Evolutionary conservation across 2,888 invertebrate genomes (phyloP).

Genomic region (Latrodectus elegans): DNA sequence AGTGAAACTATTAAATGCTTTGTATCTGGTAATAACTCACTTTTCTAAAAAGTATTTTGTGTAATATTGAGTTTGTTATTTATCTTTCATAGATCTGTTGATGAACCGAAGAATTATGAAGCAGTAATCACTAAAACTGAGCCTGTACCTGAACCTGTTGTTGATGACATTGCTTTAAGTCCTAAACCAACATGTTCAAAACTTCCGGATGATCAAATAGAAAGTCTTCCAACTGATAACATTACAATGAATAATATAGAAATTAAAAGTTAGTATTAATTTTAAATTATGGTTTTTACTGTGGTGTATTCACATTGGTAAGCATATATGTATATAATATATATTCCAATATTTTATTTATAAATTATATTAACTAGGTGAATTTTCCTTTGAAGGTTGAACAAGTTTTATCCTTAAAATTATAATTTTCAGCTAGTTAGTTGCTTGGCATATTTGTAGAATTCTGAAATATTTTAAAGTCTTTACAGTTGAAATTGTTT

Average conservation of each 20-base stretch:
- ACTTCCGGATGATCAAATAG: conserved; percentile 4
- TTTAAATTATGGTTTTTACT: neutral
- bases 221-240: conserved; percentile 21
- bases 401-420: too few relatives aligned
- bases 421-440: neutral
- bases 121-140: conserved; percentile 34
- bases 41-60: too few relatives aligned
- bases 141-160: conserved; percentile 28
- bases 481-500: too few relatives aligned
- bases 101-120: conserved; percentile 37
- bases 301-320: too few relatives aligned
- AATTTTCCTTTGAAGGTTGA: too few relatives aligned
- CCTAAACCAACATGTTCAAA: conserved; percentile 16
- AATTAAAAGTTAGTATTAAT: conserved; percentile 40
- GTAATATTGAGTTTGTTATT: too few relatives aligned
- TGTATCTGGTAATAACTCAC: too few relatives aligned
- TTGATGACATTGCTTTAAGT: conserved; percentile 29
- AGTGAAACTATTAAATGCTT: too few relatives aligned
- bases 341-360: neutral
- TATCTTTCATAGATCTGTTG: conserved; percentile 33
- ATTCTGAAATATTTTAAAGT: too few relatives aligned
- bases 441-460: neutral
- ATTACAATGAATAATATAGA: conserved; percentile 17
- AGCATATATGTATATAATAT: too few relatives aligned
- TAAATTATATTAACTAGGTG: neutral